These are phyloP conservation scores for Bibio marci DNA, from an alignment of 2,888 invertebrate species.

Conservation along the genomic window DNA sequence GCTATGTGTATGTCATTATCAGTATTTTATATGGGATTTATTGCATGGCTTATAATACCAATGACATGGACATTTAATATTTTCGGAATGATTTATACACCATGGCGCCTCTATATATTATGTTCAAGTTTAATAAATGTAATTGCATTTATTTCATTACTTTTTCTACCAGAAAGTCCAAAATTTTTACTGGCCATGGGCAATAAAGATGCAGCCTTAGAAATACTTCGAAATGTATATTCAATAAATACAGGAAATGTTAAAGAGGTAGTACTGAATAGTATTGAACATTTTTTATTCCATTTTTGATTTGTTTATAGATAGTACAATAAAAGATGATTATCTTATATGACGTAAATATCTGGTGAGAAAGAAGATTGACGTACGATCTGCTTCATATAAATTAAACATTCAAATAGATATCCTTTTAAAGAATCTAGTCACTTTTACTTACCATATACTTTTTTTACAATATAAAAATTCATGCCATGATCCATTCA, in stretches of 20 bases:
- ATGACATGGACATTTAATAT: not conserved
- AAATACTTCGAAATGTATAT: constrained; percentile 41
- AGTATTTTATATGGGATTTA: constrained; percentile 39
- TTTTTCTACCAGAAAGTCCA: constrained; percentile 58
- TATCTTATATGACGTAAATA: too few species aligned
- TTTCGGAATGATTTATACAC: not conserved
- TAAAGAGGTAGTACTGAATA: constrained; percentile 11
- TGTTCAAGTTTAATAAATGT: constrained; percentile 46
- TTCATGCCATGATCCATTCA: too few species aligned
- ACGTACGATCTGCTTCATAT: too few species aligned
- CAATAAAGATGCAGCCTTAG: constrained; percentile 37
- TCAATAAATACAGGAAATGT: constrained; percentile 31
- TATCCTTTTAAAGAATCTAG: too few species aligned
- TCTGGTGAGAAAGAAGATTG: too few species aligned
- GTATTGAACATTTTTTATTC: too few species aligned
- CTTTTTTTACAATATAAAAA: too few species aligned
- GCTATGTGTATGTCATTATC: constrained; percentile 38
- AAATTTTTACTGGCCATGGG: constrained; percentile 53
- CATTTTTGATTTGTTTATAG: too few species aligned
- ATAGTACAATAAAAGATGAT: too few species aligned
- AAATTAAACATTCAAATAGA: too few species aligned
- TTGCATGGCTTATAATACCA: constrained; percentile 36
- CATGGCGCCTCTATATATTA: constrained; percentile 41
- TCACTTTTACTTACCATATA: too few species aligned
- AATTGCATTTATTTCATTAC: constrained; percentile 37